Conservation (phyloP, 2,797 vertebrate species). For the Gouania willdenowi region DNA sequence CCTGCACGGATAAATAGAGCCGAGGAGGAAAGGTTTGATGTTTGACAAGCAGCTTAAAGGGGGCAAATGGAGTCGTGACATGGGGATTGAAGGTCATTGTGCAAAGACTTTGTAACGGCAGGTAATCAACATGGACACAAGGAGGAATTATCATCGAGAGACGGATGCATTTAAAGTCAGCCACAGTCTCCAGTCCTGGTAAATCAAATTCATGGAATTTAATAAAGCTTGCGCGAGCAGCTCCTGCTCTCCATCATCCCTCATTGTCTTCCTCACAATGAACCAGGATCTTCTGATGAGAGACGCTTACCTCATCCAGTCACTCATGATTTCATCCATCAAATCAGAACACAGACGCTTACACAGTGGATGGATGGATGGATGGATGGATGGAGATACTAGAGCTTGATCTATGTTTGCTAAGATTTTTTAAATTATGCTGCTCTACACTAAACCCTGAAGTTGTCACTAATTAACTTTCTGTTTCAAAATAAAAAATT, state of each 20-base stretch:
- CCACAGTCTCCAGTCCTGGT: slow-evolving; percentile 1
- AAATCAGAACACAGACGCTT: too few relatives aligned
- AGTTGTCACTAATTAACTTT: too few relatives aligned
- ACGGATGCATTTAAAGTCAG: slow-evolving; percentile 44
- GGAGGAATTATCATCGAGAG: slow-evolving; percentile 58
- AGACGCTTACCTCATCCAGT: slow-evolving; percentile 9
- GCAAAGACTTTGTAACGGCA: slow-evolving; percentile 24
- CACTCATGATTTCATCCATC: slow-evolving; percentile 1
- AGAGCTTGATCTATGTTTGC: too few relatives aligned
- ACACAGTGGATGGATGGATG: too few relatives aligned
- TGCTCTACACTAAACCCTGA: too few relatives aligned
- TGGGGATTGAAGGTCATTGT: slow-evolving; percentile 44
- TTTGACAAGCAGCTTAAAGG: slow-evolving; percentile 63
- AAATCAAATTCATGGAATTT: slow-evolving; percentile 41
- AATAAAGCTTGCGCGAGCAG: slow-evolving; percentile 9
- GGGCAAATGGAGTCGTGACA: slow-evolving; percentile 51
- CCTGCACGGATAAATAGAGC: slow-evolving; percentile 41
- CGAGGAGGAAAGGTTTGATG: slow-evolving; percentile 21
- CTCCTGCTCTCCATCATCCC: background rate
- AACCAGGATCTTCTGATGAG: background rate
- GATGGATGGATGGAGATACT: too few relatives aligned
- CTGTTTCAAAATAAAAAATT: too few relatives aligned
- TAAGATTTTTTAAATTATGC: too few relatives aligned
- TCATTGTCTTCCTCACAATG: slow-evolving; percentile 1
- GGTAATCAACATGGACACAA: slow-evolving; percentile 51